phyloP scores from a whole-genome alignment of 2,888 invertebrate species.

The Andrena marginata region DNA sequence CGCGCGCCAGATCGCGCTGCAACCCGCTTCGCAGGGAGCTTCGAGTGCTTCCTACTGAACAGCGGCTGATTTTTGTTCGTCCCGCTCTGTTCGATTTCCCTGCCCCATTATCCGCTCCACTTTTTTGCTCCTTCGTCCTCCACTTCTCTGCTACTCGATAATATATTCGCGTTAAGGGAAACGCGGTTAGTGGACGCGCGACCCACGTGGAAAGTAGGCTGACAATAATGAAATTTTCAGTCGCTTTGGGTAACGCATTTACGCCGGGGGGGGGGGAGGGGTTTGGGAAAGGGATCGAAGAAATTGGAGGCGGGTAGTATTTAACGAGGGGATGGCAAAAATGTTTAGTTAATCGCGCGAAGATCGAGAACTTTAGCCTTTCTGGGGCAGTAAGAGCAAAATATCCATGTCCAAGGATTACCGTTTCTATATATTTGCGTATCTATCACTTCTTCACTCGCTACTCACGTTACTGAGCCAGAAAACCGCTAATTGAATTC shows the following conservation, averaged over 20 bases:
- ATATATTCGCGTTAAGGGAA: conserved; percentile 1
- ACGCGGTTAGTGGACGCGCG: conserved; percentile 6
- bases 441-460: no score
- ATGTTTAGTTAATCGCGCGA: no score
- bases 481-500: no score
- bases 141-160: neutral
- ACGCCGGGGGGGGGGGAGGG: neutral
- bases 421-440: no score
- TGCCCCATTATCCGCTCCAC: neutral
- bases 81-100: conserved; percentile 11
- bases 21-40: conserved; percentile 52
- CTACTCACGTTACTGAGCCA: no score
- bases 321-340: no score
- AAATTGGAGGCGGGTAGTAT: no score
- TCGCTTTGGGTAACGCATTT: neutral
- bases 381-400: no score
- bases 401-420: no score
- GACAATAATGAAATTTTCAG: neutral
- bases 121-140: neutral
- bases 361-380: no score
- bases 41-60: conserved; percentile 56
- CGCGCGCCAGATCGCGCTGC: conserved; percentile 61
- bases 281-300: neutral
- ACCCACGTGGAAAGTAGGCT: conserved; percentile 9
- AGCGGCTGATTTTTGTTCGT: conserved; percentile 58